Base-by-base conservation (phyloP, 2,113 vertebrate species). In the Rhinopomastus cyanomelas region DNA sequence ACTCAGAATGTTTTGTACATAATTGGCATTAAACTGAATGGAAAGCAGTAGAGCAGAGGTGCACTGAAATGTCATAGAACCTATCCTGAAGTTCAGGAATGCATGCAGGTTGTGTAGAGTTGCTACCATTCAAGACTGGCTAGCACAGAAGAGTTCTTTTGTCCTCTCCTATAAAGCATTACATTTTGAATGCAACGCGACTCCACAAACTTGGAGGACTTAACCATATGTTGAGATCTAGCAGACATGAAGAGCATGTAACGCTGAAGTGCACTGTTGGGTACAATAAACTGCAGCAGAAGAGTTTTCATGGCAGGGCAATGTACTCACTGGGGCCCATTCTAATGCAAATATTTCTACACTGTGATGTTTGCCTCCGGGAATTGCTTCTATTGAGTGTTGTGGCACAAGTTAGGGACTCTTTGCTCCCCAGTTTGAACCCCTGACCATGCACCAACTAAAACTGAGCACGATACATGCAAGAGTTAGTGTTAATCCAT, bases 1-100 rank as follows among this genome's bases (percentile, higher is more conserved):
- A 87, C 56, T 92, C 72, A 82, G 51, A 66, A 75, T n/a, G 34
- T 90, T 94, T 79, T 87, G 67, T 80, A 72, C 21, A 66, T n/a
- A 83, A 46, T 66, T 87, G 73, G 64, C 55, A 39, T 77, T 79
- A 62, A 52, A 52, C 67, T 77, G 67, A 60, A 46, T 80, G 34
- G 79, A 82, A 76, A 88, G 71, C 34, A 82, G 1, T 66, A 76
- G 73, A 81, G 46, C 32, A 69, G 75, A 89, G 16, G 22, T 76
- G 66, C 55, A 19, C 49, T 62, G 68, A 69, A 88, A 87, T 80
- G 19, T 62, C 85, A 62, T 80, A 52, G 49, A 74, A 91, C 44
- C 27, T 67, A 2, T 89, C 93, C 93, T 48, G 56, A 82, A 64
- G 27, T 89, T 89, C 29, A 80, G 73, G 80, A 91, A 60, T 39